phyloP scores from a whole-genome alignment of 2,888 invertebrate species.

The Tinea trinotella region DNA sequence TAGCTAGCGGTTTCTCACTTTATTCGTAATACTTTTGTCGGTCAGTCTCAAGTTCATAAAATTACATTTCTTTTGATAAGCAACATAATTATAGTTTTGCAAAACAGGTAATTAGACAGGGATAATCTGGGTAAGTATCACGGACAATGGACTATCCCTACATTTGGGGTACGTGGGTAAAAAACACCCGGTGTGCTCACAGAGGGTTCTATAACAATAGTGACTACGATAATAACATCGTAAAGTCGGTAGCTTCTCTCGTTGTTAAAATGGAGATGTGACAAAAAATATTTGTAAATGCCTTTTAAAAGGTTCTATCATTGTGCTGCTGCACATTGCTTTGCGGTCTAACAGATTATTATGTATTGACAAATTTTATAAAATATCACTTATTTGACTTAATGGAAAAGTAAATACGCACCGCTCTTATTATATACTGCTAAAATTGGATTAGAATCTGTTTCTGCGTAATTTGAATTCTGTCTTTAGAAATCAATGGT shows the following conservation, averaged over 20 bases:
- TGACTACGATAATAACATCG: constrained; percentile 55
- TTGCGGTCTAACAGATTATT: constrained; percentile 2
- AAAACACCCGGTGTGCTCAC: constrained; percentile 46
- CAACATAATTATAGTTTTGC: constrained; percentile 48
- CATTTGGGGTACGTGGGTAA: constrained; percentile 36
- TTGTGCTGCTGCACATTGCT: constrained; percentile 9
- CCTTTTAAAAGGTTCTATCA: constrained; percentile 5
- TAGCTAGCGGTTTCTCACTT: constrained; percentile 31
- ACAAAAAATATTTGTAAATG: constrained; percentile 35
- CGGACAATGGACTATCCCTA: constrained; percentile 38
- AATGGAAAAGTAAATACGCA: not conserved
- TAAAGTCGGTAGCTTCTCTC: constrained; percentile 70
- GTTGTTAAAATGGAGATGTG: constrained; percentile 40
- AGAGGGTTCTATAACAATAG: constrained; percentile 50
- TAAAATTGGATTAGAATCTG: no score
- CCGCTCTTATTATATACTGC: no score
- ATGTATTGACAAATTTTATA: not conserved
- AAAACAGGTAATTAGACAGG: constrained; percentile 63
- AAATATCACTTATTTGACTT: no score
- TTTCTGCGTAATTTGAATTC: no score
- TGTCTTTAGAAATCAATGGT: no score
- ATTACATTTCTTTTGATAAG: constrained; percentile 37
- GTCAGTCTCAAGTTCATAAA: constrained; percentile 38
- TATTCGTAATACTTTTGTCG: constrained; percentile 26
- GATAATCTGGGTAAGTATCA: constrained; percentile 55